Percentiles rank a stretch among this genome's conserved stretches.
These are phyloP conservation scores for Pocillopora damicornis DNA, from an alignment of 64 coral and sea anemone species.

Conservation along the genomic window DNA sequence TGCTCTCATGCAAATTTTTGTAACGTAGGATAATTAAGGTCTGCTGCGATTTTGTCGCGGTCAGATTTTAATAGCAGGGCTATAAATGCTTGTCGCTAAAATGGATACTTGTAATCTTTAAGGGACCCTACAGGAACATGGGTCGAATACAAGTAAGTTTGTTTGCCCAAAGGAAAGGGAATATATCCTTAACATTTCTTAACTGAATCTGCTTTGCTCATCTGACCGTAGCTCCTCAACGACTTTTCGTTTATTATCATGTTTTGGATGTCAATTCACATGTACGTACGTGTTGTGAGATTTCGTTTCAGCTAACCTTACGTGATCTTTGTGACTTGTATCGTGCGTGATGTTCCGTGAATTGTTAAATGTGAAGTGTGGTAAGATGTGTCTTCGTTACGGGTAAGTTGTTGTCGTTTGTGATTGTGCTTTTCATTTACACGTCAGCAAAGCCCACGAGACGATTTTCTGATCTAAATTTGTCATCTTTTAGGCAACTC, in stretches of 20 bases:
- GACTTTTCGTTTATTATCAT: background rate
- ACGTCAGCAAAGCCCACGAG: background rate
- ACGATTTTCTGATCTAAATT: background rate
- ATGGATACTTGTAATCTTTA: no score
- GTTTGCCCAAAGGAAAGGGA: no score
- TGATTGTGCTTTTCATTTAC: background rate
- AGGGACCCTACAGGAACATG: no score
- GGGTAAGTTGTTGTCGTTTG: background rate
- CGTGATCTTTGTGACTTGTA: constrained; percentile 55
- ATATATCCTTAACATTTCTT: no score
- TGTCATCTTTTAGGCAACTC: constrained; percentile 49
- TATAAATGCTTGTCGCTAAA: no score
- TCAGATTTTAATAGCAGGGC: no score
- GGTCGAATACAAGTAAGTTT: no score
- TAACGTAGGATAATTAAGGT: no score
- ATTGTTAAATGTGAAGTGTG: constrained; percentile 25
- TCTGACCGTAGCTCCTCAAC: no score
- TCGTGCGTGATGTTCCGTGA: constrained; percentile 42
- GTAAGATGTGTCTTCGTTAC: constrained; percentile 10
- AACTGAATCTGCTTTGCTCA: no score
- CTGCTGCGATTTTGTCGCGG: no score
- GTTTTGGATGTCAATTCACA: background rate
- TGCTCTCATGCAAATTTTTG: no score
- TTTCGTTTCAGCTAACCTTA: constrained; percentile 46
- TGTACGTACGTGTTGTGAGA: constrained; percentile 14